phyloP scores from a whole-genome alignment of 2,888 invertebrate genomes.

The Trissoscelio sp. region DNA sequence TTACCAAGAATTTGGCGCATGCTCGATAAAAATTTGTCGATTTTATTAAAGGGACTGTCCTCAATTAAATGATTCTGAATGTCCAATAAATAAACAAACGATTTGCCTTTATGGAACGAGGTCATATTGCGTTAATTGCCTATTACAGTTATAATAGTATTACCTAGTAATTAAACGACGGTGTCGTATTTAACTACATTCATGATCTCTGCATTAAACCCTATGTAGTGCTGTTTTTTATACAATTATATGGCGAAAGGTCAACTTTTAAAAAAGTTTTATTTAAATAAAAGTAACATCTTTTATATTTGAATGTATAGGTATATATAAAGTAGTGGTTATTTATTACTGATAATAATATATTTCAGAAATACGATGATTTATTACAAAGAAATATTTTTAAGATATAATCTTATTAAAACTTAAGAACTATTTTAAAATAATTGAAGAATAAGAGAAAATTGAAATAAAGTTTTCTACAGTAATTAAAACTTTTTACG shows the following conservation, averaged over 20 bases:
- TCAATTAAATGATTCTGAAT: constrained; percentile 46
- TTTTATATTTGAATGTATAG: too few species aligned
- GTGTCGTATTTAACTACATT: constrained; percentile 13
- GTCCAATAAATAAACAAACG: constrained; percentile 57
- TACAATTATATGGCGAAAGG: not conserved
- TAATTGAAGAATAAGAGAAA: too few species aligned
- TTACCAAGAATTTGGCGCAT: not conserved
- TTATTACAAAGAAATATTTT: too few species aligned
- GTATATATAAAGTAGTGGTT: too few species aligned
- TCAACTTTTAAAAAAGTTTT: not conserved
- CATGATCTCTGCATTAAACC: constrained; percentile 10
- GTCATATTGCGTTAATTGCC: constrained; percentile 44
- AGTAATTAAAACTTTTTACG: too few species aligned
- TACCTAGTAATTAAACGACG: constrained; percentile 45
- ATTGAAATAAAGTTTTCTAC: too few species aligned
- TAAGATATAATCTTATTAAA: too few species aligned
- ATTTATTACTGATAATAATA: too few species aligned
- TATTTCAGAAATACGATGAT: too few species aligned
- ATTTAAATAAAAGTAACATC: not conserved
- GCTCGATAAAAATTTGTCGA: constrained; percentile 12
- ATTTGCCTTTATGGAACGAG: constrained; percentile 52
- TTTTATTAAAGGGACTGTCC: constrained; percentile 34
- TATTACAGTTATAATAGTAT: constrained; percentile 54
- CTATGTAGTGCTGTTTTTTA: constrained; percentile 19
- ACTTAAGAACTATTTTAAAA: too few species aligned